Conservation (phyloP, 2,797 vertebrate species). For the Anguilla obscura region DNA sequence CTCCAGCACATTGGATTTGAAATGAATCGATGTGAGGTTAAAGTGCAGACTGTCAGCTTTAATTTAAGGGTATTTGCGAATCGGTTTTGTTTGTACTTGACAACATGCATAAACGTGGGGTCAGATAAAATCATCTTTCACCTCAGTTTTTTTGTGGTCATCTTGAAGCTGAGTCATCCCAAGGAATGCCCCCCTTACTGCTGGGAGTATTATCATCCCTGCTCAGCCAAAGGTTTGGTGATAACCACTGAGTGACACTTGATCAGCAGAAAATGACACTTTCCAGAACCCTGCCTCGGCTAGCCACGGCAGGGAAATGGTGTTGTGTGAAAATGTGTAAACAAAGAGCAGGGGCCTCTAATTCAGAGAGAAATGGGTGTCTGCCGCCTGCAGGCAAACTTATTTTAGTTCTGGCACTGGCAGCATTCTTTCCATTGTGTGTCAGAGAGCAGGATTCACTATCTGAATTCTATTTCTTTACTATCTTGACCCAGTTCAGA, state of each 20-base stretch:
- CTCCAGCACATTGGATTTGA: no score
- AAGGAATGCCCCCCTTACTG: not conserved
- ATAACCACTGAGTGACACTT: conserved; percentile 66
- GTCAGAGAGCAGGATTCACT: conserved; percentile 68
- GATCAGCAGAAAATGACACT: conserved; percentile 69
- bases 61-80: no score
- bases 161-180: not conserved
- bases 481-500: conserved; percentile 68
- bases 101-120: not conserved
- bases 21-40: no score
- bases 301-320: conserved; percentile 28
- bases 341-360: conserved; percentile 54
- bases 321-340: not conserved
- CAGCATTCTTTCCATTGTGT: conserved; percentile 54
- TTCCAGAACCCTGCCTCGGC: conserved; percentile 60
- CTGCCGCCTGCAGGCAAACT: conserved; percentile 42
- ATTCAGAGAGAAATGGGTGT: conserved; percentile 60
- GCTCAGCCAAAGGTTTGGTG: conserved; percentile 54
- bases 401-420: conserved; percentile 53
- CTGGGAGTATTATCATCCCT: conserved; percentile 59
- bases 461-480: conserved; percentile 60
- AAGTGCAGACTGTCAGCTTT: no score
- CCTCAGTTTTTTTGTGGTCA: not conserved
- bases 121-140: conserved; percentile 6
- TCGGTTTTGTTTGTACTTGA: not conserved